These are phyloP conservation scores for Polydrusus tereticollis DNA, from an alignment of 2,888 invertebrate genomes.

Conservation along the genomic window DNA sequence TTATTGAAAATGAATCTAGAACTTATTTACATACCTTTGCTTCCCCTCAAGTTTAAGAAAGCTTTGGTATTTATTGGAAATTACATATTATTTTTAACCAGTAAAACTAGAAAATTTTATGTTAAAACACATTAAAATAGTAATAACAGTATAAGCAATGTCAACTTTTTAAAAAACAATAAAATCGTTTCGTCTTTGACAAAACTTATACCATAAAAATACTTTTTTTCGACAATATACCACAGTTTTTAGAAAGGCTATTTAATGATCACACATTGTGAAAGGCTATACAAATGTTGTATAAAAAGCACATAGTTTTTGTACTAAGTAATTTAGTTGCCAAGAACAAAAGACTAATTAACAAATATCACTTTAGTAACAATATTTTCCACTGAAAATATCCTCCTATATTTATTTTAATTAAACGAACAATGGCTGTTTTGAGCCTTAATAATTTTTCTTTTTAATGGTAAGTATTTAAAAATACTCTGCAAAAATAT, in stretches of 20 bases:
- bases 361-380: slow-evolving; percentile 54
- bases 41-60: slow-evolving; percentile 55
- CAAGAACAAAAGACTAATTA: slow-evolving; percentile 53
- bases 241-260: slow-evolving; percentile 34
- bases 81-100: slow-evolving; percentile 48
- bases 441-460: too few species aligned
- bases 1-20: slow-evolving; percentile 36
- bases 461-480: background rate
- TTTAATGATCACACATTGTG: slow-evolving; percentile 53
- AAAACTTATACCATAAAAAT: slow-evolving; percentile 52
- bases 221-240: slow-evolving; percentile 53
- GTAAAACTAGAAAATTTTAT: slow-evolving; percentile 47
- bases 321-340: slow-evolving; percentile 62
- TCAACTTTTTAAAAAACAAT: slow-evolving; percentile 38
- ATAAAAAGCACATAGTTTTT: slow-evolving; percentile 59
- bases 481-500: background rate
- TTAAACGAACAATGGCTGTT: too few species aligned
- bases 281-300: slow-evolving; percentile 54
- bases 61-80: slow-evolving; percentile 54
- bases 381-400: slow-evolving; percentile 15
- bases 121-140: slow-evolving; percentile 61
- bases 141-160: slow-evolving; percentile 53
- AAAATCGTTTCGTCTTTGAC: slow-evolving; percentile 46
- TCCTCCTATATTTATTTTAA: slow-evolving; percentile 22
- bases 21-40: slow-evolving; percentile 30